These are phyloP conservation scores for Pteromalus puparum DNA, from an alignment of 1,140 invertebrate genomes.

Conservation along the genomic window DNA sequence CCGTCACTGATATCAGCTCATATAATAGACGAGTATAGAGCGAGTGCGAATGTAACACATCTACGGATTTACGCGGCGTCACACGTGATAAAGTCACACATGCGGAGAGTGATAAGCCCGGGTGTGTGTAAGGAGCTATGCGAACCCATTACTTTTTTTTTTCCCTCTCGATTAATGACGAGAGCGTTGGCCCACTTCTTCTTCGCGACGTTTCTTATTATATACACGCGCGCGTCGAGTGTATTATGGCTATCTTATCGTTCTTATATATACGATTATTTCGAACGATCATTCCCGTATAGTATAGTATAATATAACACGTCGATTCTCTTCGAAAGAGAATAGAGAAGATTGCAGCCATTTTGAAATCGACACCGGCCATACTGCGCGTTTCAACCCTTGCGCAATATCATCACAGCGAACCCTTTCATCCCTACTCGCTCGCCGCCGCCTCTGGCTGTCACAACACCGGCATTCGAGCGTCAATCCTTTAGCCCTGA, in stretches of 20 bases:
- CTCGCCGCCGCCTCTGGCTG: constrained; percentile 55
- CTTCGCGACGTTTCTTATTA: neutral
- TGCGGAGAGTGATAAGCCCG: neutral
- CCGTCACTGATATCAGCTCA: neutral
- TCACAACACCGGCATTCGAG: constrained; percentile 65
- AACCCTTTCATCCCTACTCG: constrained; percentile 55
- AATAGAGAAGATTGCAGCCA: constrained; percentile 51
- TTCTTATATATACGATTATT: too few species aligned
- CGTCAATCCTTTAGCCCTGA: constrained; percentile 59
- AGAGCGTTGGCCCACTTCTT: neutral
- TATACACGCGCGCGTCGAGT: neutral
- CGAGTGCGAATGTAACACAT: neutral
- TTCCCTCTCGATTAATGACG: neutral
- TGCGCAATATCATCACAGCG: constrained; percentile 56
- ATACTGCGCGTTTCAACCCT: constrained; percentile 58
- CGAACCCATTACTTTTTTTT: constrained; percentile 2
- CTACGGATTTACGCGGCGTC: neutral
- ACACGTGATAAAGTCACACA: neutral
- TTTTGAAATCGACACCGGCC: constrained; percentile 63
- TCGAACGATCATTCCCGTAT: neutral
- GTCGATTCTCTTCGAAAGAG: too few species aligned
- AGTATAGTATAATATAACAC: too few species aligned
- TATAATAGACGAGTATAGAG: too few species aligned
- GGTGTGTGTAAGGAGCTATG: neutral
- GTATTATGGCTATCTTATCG: constrained; percentile 3